Base-by-base conservation (phyloP, 2,113 vertebrate genomes). In the Rana temporaria region DNA sequence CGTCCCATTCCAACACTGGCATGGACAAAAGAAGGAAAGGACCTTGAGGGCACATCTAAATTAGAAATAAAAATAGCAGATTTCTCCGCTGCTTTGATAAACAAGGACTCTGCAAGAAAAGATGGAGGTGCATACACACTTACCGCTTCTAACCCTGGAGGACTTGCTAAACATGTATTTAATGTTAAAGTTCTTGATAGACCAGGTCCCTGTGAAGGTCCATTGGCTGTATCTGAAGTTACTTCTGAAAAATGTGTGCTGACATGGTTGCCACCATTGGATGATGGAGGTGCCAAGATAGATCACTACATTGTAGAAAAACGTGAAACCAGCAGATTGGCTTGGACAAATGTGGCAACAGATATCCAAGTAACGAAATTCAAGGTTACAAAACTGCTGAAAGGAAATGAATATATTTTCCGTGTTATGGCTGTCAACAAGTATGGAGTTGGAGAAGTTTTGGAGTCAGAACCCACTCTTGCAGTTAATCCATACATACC, bases 371-470 rank as follows among this genome's bases (percentile, higher is more conserved):
- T 93, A 75, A 98, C 93, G 82, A 93, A 97, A 85, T 83, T 93
- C 59, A 97, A 97, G 82, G 98, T 98, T 68, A 95, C 95, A 65
- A 98, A 98, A 86, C 91, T 99, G 62, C 90, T 99, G 66, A 96
- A 99, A 92, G 96, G 96, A 91, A 99, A 99, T 87, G 98, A 99
- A 88, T 99, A 99, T 1, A 95, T 99, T 59, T 99, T 99, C 91
- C 95, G 98, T 89, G 96, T 99, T 52, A 98, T 99, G 97, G 98
- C 98, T 85, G 93, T 98, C 78, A 99, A 99, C 90, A 99, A 99
- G 90, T 99, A 97, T 0, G 98, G 98, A 83, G 85, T 96, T 87
- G 98, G 98, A 57, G 98, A 99, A 85, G 85, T 95, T 19, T 93
- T 99, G 80, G 97, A 98, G 85, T 99, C 98, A 75, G 94, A 95